Percentiles rank a stretch among this genome's conserved stretches.
These are phyloP conservation scores for Anhinga anhinga DNA, from an alignment of 2,113 vertebrate genomes.

Conservation along the genomic window DNA sequence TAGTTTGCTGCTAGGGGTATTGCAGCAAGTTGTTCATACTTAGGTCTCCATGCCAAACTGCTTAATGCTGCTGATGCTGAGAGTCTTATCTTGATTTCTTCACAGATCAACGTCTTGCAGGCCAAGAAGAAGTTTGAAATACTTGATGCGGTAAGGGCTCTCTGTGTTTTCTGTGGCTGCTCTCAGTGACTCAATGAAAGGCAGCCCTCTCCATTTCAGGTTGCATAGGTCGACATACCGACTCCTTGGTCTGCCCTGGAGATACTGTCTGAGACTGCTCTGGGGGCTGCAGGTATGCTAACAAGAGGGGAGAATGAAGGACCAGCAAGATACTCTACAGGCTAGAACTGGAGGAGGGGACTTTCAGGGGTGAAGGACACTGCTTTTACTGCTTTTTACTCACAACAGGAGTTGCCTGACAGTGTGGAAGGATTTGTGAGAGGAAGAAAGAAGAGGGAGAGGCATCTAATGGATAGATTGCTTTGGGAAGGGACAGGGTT, in stretches of 20 bases:
- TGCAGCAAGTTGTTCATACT: not conserved
- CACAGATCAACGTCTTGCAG: constrained; percentile 95
- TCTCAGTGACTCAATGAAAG: not conserved
- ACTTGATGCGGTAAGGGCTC: constrained; percentile 87
- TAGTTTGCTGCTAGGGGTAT: not conserved
- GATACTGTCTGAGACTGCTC: not conserved
- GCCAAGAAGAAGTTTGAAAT: constrained; percentile 99
- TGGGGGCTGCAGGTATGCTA: not conserved
- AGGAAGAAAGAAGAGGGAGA: not conserved
- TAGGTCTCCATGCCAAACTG: not conserved
- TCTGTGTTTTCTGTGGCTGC: not conserved
- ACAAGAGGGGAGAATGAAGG: not conserved
- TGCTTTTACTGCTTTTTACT: not conserved
- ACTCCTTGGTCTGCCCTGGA: not conserved
- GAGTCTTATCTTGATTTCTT: not conserved
- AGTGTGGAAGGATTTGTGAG: not conserved
- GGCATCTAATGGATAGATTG: not conserved
- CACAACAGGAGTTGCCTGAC: not conserved
- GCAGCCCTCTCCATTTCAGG: not conserved
- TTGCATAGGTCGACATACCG: not conserved
- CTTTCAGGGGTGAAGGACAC: not conserved
- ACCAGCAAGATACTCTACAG: not conserved
- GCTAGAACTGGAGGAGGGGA: not conserved
- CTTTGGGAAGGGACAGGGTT: not conserved
- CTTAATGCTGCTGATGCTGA: not conserved